Evolutionary conservation across 2,888 invertebrate genomes (phyloP).

Genomic region (Pemphredon lugubris): DNA sequence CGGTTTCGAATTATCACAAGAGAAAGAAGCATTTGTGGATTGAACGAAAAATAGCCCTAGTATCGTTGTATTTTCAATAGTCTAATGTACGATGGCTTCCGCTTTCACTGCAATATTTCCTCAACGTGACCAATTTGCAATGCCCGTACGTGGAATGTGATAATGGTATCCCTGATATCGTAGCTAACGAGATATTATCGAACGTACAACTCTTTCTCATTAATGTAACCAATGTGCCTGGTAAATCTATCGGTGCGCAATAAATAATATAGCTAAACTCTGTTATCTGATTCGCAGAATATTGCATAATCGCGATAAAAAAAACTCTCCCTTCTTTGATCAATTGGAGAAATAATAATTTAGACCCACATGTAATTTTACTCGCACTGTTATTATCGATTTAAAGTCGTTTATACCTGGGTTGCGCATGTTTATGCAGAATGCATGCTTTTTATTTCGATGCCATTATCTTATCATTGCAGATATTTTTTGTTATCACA

Average conservation of each 20-base stretch:
- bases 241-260: slow-evolving; percentile 11
- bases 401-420: too few species aligned
- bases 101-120: slow-evolving; percentile 42
- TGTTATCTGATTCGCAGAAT: slow-evolving; percentile 26
- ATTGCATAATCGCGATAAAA: too few species aligned
- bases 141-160: slow-evolving; percentile 21
- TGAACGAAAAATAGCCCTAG: too few species aligned
- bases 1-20: not conserved
- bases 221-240: slow-evolving; percentile 2
- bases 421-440: too few species aligned
- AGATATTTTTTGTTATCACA: too few species aligned
- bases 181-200: slow-evolving; percentile 32
- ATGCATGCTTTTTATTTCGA: too few species aligned
- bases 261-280: slow-evolving; percentile 4
- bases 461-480: too few species aligned
- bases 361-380: too few species aligned
- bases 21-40: not conserved
- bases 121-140: slow-evolving; percentile 33
- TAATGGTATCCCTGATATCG: slow-evolving; percentile 40
- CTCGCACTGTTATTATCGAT: too few species aligned
- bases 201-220: not conserved
- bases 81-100: slow-evolving; percentile 29
- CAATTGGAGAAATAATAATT: too few species aligned
- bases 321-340: too few species aligned
- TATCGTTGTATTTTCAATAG: too few species aligned